Conservation (phyloP, 2,797 vertebrate genomes). For the Gastrophryne carolinensis region DNA sequence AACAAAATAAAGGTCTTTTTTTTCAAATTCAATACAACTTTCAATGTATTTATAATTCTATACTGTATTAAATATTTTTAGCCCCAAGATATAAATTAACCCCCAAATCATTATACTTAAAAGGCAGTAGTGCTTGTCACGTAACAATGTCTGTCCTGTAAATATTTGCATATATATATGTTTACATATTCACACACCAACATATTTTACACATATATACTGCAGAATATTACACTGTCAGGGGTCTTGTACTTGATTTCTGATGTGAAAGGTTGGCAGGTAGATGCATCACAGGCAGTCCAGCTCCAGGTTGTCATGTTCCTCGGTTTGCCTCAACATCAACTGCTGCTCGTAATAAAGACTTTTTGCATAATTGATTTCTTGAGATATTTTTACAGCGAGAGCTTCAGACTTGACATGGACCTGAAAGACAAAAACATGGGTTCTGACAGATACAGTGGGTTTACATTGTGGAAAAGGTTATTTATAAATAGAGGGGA, state of each 20-base stretch:
- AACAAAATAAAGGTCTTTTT: conserved; percentile 74
- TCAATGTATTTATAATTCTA: conserved; percentile 55
- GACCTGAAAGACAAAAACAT: conserved; percentile 74
- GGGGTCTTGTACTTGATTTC: not conserved
- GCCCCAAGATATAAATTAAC: conserved; percentile 50
- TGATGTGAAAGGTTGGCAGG: conserved; percentile 13
- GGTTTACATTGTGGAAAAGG: too few relatives aligned
- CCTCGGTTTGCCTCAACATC: conserved; percentile 85
- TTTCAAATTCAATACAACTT: conserved; percentile 59
- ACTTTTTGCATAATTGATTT: conserved; percentile 99
- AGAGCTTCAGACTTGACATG: conserved; percentile 89
- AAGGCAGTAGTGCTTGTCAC: conserved; percentile 29
- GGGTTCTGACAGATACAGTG: too few relatives aligned
- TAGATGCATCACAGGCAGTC: conserved; percentile 63
- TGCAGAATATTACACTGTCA: not conserved
- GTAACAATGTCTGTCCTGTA: not conserved
- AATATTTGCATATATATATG: not conserved
- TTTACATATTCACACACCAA: not conserved
- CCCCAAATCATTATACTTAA: conserved; percentile 26
- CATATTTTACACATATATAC: not conserved
- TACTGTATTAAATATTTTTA: conserved; percentile 53
- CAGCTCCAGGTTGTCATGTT: conserved; percentile 83
- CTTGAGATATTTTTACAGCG: conserved; percentile 91
- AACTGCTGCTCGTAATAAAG: conserved; percentile 98
- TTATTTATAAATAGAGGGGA: too few relatives aligned